These are phyloP conservation scores for Corythornis cristatus DNA, from an alignment of 2,113 vertebrate species.

Conservation along the genomic window DNA sequence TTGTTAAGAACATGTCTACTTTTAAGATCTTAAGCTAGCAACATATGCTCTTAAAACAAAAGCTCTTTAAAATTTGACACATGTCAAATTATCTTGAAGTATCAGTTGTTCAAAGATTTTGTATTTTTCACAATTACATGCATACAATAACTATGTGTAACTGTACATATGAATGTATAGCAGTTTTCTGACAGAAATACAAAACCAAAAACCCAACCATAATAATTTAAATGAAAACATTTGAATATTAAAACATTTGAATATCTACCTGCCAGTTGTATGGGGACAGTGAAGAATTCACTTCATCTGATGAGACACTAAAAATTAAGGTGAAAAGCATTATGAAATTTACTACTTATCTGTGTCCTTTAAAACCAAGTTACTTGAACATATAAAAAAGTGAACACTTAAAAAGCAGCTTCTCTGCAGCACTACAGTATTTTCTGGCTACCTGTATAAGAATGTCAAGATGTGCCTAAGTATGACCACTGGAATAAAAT, in stretches of 20 bases:
- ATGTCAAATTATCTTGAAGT: background rate
- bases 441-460: background rate
- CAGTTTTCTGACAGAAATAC: background rate
- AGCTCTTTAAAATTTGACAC: background rate
- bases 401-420: background rate
- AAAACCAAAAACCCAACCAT: background rate
- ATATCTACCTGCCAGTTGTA: constrained; percentile 86
- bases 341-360: background rate
- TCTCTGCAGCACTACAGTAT: background rate
- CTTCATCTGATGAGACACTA: constrained; percentile 89
- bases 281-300: constrained; percentile 81
- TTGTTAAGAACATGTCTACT: background rate
- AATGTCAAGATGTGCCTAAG: background rate
- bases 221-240: no score
- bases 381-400: background rate
- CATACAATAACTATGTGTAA: background rate
- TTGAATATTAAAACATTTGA: background rate
- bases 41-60: background rate
- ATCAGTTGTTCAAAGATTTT: background rate
- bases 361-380: background rate
- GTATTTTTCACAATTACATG: background rate
- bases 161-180: rapidly evolving
- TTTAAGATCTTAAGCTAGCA: background rate
- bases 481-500: background rate
- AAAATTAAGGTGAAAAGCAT: constrained; percentile 45